Evolutionary conservation across 2,797 vertebrate species (phyloP).

Genomic region (Crenuchus spilurus): DNA sequence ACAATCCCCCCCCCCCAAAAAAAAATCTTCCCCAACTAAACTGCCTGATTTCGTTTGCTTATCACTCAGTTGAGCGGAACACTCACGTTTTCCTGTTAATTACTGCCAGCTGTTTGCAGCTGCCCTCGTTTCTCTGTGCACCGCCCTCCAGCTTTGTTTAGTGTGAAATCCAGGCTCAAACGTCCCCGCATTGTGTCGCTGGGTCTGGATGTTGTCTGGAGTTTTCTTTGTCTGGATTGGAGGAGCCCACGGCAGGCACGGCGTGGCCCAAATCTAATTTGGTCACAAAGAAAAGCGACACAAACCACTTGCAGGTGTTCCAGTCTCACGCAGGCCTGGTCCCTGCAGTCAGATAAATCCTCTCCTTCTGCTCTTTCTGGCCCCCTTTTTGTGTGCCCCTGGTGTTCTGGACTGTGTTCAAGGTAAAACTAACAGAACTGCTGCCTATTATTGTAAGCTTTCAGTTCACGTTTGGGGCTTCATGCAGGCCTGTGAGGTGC

Average conservation of each 20-base stretch:
- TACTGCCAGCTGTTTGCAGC: neutral
- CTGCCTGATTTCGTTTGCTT: neutral
- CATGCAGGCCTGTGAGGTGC: neutral
- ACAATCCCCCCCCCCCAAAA: constrained; percentile 37
- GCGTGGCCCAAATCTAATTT: constrained; percentile 1
- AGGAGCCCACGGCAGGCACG: neutral
- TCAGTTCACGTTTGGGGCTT: neutral
- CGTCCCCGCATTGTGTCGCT: neutral
- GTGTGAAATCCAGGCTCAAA: neutral
- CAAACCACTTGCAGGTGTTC: constrained; percentile 50
- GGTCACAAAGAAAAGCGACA: constrained; percentile 35
- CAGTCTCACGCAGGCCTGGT: constrained; percentile 32
- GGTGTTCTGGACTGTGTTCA: neutral
- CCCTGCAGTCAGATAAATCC: too few relatives aligned
- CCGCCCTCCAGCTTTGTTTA: neutral
- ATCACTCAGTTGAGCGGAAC: too few relatives aligned
- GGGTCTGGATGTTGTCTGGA: neutral
- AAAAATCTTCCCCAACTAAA: constrained; percentile 21
- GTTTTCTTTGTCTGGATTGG: constrained; percentile 47
- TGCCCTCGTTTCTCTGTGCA: neutral
- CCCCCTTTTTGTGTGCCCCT: neutral
- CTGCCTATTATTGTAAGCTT: neutral
- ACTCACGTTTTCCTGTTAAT: neutral
- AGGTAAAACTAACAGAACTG: neutral
- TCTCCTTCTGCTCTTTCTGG: neutral